Conservation (phyloP, 2,888 invertebrate species). For the Philereme transversata region DNA sequence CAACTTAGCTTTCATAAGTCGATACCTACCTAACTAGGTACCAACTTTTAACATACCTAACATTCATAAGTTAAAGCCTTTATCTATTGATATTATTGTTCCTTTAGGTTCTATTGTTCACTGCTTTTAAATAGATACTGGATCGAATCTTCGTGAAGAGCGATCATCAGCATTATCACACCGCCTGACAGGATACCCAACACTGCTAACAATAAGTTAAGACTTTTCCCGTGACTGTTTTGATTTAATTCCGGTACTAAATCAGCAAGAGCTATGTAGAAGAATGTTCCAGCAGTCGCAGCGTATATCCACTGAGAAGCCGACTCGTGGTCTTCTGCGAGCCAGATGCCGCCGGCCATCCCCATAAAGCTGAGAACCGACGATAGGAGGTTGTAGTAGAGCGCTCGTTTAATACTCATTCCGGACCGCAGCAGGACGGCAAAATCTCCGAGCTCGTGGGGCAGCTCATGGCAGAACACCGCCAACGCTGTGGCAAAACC, state of each 20-base stretch:
- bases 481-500: constrained; percentile 91
- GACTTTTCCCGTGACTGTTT: constrained; percentile 78
- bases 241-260: constrained; percentile 87
- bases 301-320: constrained; percentile 91
- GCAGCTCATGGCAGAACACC: constrained; percentile 91
- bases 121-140: constrained; percentile 75
- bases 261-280: constrained; percentile 92
- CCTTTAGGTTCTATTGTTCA: constrained; percentile 16
- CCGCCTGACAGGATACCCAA: constrained; percentile 87
- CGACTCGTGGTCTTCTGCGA: constrained; percentile 87
- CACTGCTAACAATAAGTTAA: constrained; percentile 85
- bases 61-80: constrained; percentile 18
- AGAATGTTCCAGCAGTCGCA: constrained; percentile 90
- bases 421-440: constrained; percentile 91
- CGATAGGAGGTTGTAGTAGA: constrained; percentile 89
- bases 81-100: constrained; percentile 7
- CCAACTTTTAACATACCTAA: not conserved
- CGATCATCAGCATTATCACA: constrained; percentile 89
- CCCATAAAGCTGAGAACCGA: constrained; percentile 90
- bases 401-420: constrained; percentile 87
- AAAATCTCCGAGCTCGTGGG: constrained; percentile 92
- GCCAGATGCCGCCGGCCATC: constrained; percentile 88
- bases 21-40: constrained; percentile 1
- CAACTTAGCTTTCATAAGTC: not conserved
- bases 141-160: constrained; percentile 87